Evolutionary conservation across 2,797 vertebrate genomes (phyloP).

Genomic region (Mallotus villosus): DNA sequence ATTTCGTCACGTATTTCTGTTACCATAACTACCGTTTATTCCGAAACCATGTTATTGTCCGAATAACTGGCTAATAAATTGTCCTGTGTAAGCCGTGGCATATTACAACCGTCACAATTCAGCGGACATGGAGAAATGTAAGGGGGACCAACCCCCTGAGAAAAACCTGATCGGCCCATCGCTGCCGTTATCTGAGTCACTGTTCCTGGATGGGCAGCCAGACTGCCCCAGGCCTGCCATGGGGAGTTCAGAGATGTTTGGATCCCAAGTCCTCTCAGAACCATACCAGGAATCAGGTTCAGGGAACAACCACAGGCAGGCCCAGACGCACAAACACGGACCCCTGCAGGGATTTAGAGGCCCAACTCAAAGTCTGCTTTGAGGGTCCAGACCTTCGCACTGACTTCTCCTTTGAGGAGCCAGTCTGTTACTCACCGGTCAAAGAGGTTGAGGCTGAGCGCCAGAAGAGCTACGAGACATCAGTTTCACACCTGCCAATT

Average conservation of each 20-base stretch:
- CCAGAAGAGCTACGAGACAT: conserved; percentile 38
- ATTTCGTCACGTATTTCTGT: background rate
- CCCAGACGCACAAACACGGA: conserved; percentile 48
- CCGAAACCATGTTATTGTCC: background rate
- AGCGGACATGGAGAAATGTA: conserved; percentile 50
- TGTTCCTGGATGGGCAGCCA: conserved; percentile 65
- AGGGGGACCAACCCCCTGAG: conserved; percentile 46
- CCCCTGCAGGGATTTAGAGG: conserved; percentile 52
- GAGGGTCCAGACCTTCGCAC: conserved; percentile 41
- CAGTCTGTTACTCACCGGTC: conserved; percentile 41
- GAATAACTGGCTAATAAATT: background rate
- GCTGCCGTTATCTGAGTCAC: conserved; percentile 52
- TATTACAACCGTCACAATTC: conserved; percentile 48
- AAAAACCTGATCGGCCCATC: conserved; percentile 53
- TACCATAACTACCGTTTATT: background rate
- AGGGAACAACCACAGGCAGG: conserved; percentile 51
- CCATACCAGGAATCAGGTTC: conserved; percentile 53
- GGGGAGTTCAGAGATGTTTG: conserved; percentile 57
- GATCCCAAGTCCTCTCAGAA: conserved; percentile 57
- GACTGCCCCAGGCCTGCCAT: conserved; percentile 62
- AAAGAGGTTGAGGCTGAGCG: conserved; percentile 15
- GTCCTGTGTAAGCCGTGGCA: conserved; percentile 24
- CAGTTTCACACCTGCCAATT: conserved; percentile 40
- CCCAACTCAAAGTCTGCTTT: conserved; percentile 45
- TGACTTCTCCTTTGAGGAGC: conserved; percentile 37